Percentiles rank a stretch among this genome's conserved stretches.
phyloP scores from a whole-genome alignment of 2,888 invertebrate genomes.

The Drosophila mayaguana region DNA sequence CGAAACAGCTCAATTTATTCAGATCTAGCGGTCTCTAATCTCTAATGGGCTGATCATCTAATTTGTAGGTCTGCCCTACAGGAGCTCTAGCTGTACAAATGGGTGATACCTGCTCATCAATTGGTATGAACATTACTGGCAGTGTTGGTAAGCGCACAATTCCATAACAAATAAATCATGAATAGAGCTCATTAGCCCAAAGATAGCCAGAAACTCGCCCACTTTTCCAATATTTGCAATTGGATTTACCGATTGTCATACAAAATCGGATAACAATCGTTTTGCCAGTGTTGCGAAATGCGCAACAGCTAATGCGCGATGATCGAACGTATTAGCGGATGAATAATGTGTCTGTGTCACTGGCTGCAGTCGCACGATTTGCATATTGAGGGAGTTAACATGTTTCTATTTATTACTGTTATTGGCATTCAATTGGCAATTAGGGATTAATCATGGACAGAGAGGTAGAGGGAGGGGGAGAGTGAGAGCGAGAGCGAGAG shows the following conservation, averaged over 20 bases:
- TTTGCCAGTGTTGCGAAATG: slow-evolving; percentile 13
- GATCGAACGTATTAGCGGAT: slow-evolving; percentile 37
- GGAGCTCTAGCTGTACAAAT: neutral
- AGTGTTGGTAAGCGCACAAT: neutral
- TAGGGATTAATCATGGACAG: slow-evolving; percentile 70
- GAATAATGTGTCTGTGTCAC: slow-evolving; percentile 59
- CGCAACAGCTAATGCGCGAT: slow-evolving; percentile 12
- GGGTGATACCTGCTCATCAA: neutral
- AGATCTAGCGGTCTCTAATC: too few relatives aligned
- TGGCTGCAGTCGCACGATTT: slow-evolving; percentile 44
- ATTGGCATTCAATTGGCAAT: slow-evolving; percentile 77
- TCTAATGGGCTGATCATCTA: too few relatives aligned
- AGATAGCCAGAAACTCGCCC: too few relatives aligned
- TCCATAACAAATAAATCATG: neutral
- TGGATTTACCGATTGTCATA: neutral
- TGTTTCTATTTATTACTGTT: slow-evolving; percentile 74
- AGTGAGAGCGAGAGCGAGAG: neutral
- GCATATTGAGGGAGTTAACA: slow-evolving; percentile 70
- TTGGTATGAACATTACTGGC: neutral
- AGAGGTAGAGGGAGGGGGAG: neutral
- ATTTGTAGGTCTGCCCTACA: too few relatives aligned
- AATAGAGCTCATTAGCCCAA: neutral
- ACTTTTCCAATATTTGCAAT: neutral
- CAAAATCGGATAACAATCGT: neutral
- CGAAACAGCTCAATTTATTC: too few relatives aligned